Base-by-base conservation (phyloP, 1,140 invertebrate species). In the Coenobita brevimanus region DNA sequence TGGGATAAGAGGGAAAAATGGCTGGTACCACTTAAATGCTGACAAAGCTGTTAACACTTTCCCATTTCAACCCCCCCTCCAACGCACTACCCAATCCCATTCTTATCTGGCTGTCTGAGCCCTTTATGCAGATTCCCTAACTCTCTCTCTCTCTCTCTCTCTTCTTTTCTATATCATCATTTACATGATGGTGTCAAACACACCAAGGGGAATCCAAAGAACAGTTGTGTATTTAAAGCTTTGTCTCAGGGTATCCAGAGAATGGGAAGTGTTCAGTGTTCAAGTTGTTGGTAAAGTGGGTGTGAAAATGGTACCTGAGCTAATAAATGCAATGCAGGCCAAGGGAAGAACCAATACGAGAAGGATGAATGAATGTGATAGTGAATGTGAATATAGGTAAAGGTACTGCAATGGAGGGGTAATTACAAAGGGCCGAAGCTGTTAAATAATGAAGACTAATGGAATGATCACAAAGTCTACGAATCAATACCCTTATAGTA, bases 111-210 rank as follows among this genome's bases (percentile, higher is more conserved):
- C 57, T 62, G 17, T 62, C 57, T 62, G 17, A n/a, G 17, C 27
- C 57, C 27, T 24, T 62, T 24, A n/a, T 24, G 21, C 57, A n/a
- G 17, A n/a, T 24, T 62, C 57, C 27, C 57, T 62, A 17, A n/a
- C 57, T 62, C 57, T 62, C 57, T 62, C 57, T 62, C 57, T 62
- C 57, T 62, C 57, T 62, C 57, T 62, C 57, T 62, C 57, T 62
- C n/a, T n/a, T n/a, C n/a, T n/a, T n/a, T n/a, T n/a, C n/a, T n/a
- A n/a, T n/a, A n/a, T n/a, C n/a, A n/a, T n/a, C n/a, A n/a, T n/a
- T n/a, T n/a, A n/a, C n/a, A n/a, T n/a, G n/a, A n/a, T n/a, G n/a
- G n/a, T n/a, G n/a, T n/a, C n/a, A n/a, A n/a, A n/a, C n/a, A n/a
- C n/a, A n/a, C n/a, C n/a, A n/a, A n/a, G n/a, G n/a, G n/a, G n/a